phyloP scores from a whole-genome alignment of 2,888 invertebrate genomes.

The Oscheius sp. region DNA sequence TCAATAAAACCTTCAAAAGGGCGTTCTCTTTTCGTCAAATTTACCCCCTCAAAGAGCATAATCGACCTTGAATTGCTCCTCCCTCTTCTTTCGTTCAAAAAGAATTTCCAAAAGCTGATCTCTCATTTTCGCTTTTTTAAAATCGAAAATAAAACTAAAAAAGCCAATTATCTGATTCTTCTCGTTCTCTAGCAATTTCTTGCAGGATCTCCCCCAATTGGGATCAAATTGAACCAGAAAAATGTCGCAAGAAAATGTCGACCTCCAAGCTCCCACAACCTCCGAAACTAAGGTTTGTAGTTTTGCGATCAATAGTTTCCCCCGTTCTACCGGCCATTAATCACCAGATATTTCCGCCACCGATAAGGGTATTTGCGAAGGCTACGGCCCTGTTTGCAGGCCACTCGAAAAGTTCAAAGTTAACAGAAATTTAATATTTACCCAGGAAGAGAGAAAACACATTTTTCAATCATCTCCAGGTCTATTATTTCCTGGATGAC shows the following conservation, averaged over 20 bases:
- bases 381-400: not conserved
- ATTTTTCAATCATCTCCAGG: slow-evolving; percentile 39
- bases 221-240: not conserved
- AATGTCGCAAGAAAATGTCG: slow-evolving; percentile 16
- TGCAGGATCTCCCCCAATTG: not conserved
- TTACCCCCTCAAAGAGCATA: not conserved
- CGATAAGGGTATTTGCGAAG: not conserved
- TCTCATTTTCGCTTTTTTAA: not conserved
- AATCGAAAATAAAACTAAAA: not conserved
- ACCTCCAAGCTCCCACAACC: slow-evolving; percentile 16
- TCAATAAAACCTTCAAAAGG: not conserved
- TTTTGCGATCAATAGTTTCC: not conserved
- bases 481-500: slow-evolving; percentile 65
- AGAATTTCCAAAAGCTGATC: not conserved
- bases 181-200: not conserved
- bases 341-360: not conserved
- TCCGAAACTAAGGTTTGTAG: slow-evolving; percentile 16
- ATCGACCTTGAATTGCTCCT: not conserved
- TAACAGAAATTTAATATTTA: not conserved
- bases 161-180: too few species aligned
- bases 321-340: not conserved
- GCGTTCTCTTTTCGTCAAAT: not conserved
- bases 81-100: too few species aligned
- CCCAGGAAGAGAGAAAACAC: not conserved
- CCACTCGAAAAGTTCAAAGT: not conserved